Evolutionary conservation across 2,888 invertebrate genomes (phyloP).

Genomic region (Eupithecia insigniata): DNA sequence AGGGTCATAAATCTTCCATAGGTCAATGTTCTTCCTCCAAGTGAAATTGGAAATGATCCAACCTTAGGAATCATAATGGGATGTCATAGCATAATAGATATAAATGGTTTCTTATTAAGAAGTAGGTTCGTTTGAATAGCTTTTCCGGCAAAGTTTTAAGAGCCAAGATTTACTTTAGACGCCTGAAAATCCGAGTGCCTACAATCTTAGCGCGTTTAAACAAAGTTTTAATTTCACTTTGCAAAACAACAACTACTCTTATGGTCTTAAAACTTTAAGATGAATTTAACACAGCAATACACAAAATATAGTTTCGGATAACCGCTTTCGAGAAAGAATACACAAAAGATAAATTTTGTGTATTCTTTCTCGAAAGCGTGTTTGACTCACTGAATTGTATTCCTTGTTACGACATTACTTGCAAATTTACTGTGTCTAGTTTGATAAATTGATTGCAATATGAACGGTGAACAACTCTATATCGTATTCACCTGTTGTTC

Average conservation of each 20-base stretch:
- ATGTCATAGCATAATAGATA: constrained; percentile 1
- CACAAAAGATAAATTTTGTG: too few species aligned
- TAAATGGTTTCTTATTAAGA: background rate
- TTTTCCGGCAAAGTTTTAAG: background rate
- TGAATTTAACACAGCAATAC: background rate
- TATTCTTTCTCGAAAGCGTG: too few species aligned
- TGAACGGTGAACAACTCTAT: constrained; percentile 3
- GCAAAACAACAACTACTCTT: background rate
- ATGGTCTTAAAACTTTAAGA: background rate
- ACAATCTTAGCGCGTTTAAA: background rate
- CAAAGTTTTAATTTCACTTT: background rate
- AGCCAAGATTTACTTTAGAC: background rate
- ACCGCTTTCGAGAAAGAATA: too few species aligned
- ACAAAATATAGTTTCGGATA: too few species aligned
- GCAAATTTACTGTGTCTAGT: background rate
- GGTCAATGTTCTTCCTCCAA: constrained; percentile 8
- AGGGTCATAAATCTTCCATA: constrained; percentile 22
- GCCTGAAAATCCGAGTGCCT: background rate
- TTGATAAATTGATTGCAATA: constrained; percentile 9
- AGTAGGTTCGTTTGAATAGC: background rate
- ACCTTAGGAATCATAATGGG: constrained; percentile 11
- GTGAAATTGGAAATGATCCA: constrained; percentile 16
- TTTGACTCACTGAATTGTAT: background rate
- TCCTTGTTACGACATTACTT: background rate
- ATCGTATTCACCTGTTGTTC: constrained; percentile 15